Base-by-base conservation (phyloP, 2,797 vertebrate genomes). In the Pantherophis alleghaniensis region DNA sequence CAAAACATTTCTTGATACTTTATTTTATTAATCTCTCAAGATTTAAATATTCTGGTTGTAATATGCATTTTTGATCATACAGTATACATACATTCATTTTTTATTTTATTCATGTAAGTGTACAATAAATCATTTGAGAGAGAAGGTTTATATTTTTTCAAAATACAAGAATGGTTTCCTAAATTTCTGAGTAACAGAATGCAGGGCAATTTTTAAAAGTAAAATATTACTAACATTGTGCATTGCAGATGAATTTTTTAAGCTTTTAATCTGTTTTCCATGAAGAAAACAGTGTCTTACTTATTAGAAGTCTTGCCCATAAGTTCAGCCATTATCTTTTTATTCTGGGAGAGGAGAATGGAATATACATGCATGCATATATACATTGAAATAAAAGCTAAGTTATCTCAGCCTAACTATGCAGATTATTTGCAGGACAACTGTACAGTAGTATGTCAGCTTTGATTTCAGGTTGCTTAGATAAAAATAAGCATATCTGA, bases 381-480 rank as follows among this genome's bases (percentile, higher is more conserved):
- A n/a, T 14, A 32, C 63, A 63, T 20, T 6, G 42, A 87, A 92
- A 74, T 93, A 87, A 89, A 89, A 91, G 90, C 79, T 94, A 86
- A 93, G 88, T 88, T 90, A 14, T 92, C 91, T 93, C 93, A 94
- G 10, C 28, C 94, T 93, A 89, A 79, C 83, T 63, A 87, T 93
- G 94, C 90, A 90, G 53, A 83, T 93, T 60, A 94, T 79, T 94
- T 96, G 91, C 91, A 91, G 61, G 89, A 88, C 12, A 91, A 53
- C 88, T 83, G 22, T 93, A 95, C 89, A 92, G 86, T 95, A 90
- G n/a, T 93, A 42, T 86, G 37, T 89, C 74, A 47, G 28, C 32
- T 26, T 90, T 59, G 51, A 53, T 87, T 92, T 90, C 51, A 7
- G 18, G 32, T 61, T 86, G 87, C 11, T 47, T 10, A 59, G 74